These are phyloP conservation scores for Agrochola lychnidis DNA, from an alignment of 2,888 invertebrate genomes.

Conservation along the genomic window DNA sequence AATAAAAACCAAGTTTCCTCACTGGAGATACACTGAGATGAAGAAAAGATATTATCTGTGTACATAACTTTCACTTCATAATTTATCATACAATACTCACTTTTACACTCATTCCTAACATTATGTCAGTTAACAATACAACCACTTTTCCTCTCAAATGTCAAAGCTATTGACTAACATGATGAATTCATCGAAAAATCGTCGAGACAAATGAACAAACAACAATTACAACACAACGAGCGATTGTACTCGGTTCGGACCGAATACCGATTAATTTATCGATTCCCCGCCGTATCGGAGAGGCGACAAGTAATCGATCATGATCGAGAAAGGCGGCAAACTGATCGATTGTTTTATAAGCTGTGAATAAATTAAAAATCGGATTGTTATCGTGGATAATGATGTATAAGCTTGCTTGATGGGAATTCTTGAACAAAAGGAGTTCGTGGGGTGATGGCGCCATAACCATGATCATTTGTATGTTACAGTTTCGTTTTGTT, in stretches of 20 bases:
- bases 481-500: slow-evolving; percentile 15
- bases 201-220: slow-evolving; percentile 68
- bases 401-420: slow-evolving; percentile 69
- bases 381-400: slow-evolving; percentile 76
- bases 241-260: slow-evolving; percentile 69
- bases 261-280: slow-evolving; percentile 86
- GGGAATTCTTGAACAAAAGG: slow-evolving; percentile 40
- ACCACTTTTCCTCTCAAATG: slow-evolving; percentile 48
- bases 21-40: background rate
- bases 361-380: slow-evolving; percentile 85
- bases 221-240: slow-evolving; percentile 71
- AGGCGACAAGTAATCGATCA: slow-evolving; percentile 86
- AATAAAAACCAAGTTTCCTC: background rate
- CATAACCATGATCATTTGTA: slow-evolving; percentile 5
- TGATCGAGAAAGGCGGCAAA: slow-evolving; percentile 81
- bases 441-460: slow-evolving; percentile 21
- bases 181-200: slow-evolving; percentile 59
- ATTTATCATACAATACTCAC: slow-evolving; percentile 26
- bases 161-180: slow-evolving; percentile 58
- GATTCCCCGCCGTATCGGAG: slow-evolving; percentile 79
- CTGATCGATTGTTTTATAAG: slow-evolving; percentile 85
- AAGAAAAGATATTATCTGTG: background rate
- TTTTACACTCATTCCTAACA: slow-evolving; percentile 18
- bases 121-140: slow-evolving; percentile 43
- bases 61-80: background rate